phyloP scores from a whole-genome alignment of 1,140 invertebrate species.

The Drosophila lacteicornis region DNA sequence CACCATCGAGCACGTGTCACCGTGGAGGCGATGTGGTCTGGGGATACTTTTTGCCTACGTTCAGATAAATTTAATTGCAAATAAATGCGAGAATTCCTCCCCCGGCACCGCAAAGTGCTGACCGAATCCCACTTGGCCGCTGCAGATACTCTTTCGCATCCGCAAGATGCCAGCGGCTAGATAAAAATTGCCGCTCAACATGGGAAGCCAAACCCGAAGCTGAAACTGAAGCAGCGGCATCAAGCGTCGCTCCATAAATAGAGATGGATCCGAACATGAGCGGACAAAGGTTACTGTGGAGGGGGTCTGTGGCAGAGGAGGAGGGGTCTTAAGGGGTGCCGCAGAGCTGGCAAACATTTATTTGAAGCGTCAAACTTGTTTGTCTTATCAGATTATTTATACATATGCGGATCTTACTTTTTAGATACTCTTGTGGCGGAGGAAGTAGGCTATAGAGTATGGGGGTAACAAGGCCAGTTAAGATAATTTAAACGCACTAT shows the following conservation, averaged over 20 bases:
- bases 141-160: constrained; percentile 63
- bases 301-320: not conserved
- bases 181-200: constrained; percentile 62
- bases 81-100: constrained; percentile 37
- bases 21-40: constrained; percentile 45
- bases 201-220: constrained; percentile 49
- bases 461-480: too few relatives aligned
- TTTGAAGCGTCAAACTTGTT: constrained; percentile 83
- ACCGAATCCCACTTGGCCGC: constrained; percentile 23
- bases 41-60: constrained; percentile 56
- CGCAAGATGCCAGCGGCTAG: constrained; percentile 69
- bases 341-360: constrained; percentile 75
- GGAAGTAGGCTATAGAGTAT: not conserved
- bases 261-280: constrained; percentile 56
- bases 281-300: constrained; percentile 26
- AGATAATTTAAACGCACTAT: not conserved
- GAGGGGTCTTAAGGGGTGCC: constrained; percentile 1
- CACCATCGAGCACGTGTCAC: constrained; percentile 56
- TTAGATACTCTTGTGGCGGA: constrained; percentile 29
- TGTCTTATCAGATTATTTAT: constrained; percentile 81
- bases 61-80: constrained; percentile 76
- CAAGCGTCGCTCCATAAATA: constrained; percentile 65
- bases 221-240: constrained; percentile 61
- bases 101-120: constrained; percentile 20
- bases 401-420: constrained; percentile 53